Percentiles rank a stretch among this genome's conserved stretches.
Conservation (phyloP, 2,113 vertebrate species). For the Dasyurus viverrinus region DNA sequence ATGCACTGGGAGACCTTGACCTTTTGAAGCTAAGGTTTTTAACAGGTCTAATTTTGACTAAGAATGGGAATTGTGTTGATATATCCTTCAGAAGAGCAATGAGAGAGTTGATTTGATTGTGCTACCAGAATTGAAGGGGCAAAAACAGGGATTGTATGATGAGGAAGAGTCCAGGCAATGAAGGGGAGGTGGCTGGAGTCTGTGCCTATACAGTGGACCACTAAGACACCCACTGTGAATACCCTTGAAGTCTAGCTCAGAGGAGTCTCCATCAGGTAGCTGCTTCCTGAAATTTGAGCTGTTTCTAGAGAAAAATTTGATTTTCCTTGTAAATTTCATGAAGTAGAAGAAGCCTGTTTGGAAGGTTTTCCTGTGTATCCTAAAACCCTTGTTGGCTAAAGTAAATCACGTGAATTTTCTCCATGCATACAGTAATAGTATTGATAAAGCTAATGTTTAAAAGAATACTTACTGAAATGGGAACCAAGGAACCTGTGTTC, state of each 20-base stretch:
- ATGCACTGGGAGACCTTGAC: no score
- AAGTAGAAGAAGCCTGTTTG: background rate
- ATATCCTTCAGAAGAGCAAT: background rate
- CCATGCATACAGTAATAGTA: background rate
- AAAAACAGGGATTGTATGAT: background rate
- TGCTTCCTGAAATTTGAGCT: background rate
- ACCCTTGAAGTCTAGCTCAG: background rate
- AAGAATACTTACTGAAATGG: background rate
- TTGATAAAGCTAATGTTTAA: background rate
- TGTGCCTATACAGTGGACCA: background rate
- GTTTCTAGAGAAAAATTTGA: background rate
- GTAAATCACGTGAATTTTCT: background rate
- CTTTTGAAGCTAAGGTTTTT: no score
- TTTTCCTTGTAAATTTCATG: background rate
- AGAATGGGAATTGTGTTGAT: background rate
- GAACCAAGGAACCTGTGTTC: rapidly evolving
- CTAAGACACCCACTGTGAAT: background rate
- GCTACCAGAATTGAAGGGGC: background rate
- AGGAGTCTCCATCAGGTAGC: background rate
- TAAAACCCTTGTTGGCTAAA: background rate
- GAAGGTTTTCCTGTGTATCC: no score
- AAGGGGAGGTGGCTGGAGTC: background rate
- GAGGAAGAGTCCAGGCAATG: background rate
- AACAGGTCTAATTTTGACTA: no score
- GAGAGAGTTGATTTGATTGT: background rate